A percentile compares a stretch with the other conserved stretches of the same genome.
These are phyloP conservation scores for Tetragnatha versicolor DNA, from an alignment of 1,140 invertebrate genomes.

Conservation along the genomic window DNA sequence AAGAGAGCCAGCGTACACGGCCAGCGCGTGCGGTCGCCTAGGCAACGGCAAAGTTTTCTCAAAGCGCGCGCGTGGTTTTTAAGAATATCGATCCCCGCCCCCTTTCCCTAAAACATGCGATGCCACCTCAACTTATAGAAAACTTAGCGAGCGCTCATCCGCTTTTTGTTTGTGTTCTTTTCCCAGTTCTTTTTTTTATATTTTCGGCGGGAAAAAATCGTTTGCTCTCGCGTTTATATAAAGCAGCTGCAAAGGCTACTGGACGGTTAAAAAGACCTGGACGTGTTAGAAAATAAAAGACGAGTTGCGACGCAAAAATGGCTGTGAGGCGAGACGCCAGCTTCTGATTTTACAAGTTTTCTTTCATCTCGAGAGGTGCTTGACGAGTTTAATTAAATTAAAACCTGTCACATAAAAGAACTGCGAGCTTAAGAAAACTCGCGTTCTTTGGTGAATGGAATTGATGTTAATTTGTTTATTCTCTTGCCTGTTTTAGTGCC, in stretches of 20 bases:
- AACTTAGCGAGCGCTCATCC: constrained; percentile 6
- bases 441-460: no score
- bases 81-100: constrained; percentile 36
- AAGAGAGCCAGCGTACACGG: constrained; percentile 29
- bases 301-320: not conserved
- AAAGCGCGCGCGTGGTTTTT: constrained; percentile 45
- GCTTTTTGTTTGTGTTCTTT: constrained; percentile 14
- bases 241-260: not conserved
- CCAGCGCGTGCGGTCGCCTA: constrained; percentile 14
- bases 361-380: not conserved
- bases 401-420: constrained; percentile 20
- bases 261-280: constrained; percentile 15
- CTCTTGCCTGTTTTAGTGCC: no score
- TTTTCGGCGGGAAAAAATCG: not conserved
- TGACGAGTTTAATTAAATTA: no score
- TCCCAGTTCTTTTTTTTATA: not conserved
- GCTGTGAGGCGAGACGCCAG: not conserved
- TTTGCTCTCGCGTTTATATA: not conserved
- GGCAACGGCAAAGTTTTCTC: constrained; percentile 28
- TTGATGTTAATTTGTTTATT: no score
- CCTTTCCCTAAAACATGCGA: no score
- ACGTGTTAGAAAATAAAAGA: constrained; percentile 44
- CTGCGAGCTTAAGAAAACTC: no score
- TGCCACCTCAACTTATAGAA: constrained; percentile 16
- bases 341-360: constrained; percentile 5